Evolutionary conservation across 1,140 invertebrate species (phyloP).

Genomic region (Tetramorium parvispinum): DNA sequence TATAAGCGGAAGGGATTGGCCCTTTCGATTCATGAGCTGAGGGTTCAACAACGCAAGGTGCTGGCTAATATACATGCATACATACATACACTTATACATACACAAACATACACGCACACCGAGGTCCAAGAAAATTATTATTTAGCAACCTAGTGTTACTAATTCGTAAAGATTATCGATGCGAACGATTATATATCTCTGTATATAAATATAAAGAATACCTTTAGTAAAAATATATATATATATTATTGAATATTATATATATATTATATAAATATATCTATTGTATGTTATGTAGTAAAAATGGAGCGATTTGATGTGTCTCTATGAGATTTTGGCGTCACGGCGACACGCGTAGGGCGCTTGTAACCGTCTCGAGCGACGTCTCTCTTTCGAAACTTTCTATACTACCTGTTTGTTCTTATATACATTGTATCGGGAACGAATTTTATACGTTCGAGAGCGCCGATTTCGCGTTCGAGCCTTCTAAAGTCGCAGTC

Average conservation of each 20-base stretch:
- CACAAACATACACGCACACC: slow-evolving; percentile 40
- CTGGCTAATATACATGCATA: slow-evolving; percentile 55
- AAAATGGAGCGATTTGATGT: slow-evolving; percentile 83
- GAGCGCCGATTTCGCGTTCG: slow-evolving; percentile 18
- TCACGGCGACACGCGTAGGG: slow-evolving; percentile 68
- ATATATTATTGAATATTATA: slow-evolving; percentile 80
- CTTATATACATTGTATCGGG: not conserved
- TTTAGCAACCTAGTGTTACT: slow-evolving; percentile 84
- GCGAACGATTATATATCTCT: slow-evolving; percentile 80
- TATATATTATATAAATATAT: slow-evolving; percentile 83
- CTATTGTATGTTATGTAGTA: slow-evolving; percentile 85
- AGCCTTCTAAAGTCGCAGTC: slow-evolving; percentile 39
- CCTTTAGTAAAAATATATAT: slow-evolving; percentile 76
- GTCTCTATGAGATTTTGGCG: slow-evolving; percentile 83
- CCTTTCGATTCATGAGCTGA: slow-evolving; percentile 59
- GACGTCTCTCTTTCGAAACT: slow-evolving; percentile 70
- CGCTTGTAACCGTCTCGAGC: slow-evolving; percentile 66
- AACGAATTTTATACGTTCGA: not conserved
- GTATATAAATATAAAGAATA: slow-evolving; percentile 79
- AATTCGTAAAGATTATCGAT: slow-evolving; percentile 83
- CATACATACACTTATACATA: slow-evolving; percentile 26
- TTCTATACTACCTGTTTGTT: slow-evolving; percentile 26
- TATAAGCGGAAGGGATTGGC: slow-evolving; percentile 59
- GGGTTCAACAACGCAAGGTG: slow-evolving; percentile 56
- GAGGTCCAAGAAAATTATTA: slow-evolving; percentile 85